Base-by-base conservation (phyloP, 2,113 vertebrate genomes). In the Brachyhypopomus occidentalis region DNA sequence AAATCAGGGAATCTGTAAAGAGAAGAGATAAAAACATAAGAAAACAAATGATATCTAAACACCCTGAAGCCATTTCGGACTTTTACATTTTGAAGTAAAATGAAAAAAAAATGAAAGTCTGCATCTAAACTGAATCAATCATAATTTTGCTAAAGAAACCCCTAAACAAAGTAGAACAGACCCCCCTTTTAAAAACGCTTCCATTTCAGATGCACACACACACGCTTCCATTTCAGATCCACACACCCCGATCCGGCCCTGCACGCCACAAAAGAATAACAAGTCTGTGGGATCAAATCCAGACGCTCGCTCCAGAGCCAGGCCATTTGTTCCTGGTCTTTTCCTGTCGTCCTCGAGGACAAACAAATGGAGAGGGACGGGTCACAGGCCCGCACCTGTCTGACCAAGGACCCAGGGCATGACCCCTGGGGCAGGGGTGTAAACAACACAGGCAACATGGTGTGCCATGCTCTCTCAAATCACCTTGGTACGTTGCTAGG, bases 1-100 rank as follows among this genome's bases (percentile, higher is more conserved):
- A 89, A 87, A 89, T 76, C 19, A 84, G 77, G 86, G 84, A 80
- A 87, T 91, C 92, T 93, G 88, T 75, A 71, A 77, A 80, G 78
- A 89, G 79, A 88, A 71, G 77, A 88, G 6, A 87, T 36, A 71
- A 75, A 17, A 70, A 48, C 1, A 30, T 88, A 85, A 88, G 66
- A 52, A 38, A 41, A 52, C 45, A 14, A 8, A 52, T 2, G 9
- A 11, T 52, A 9, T 48, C 11, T 48, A 9, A 48, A 9, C 41
- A 48, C 41, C 4, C 41, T 48, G 9, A 48, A 67, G 64, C 7
- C 34, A 19, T 67, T 67, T 20, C 19, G 66, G n/a, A 70, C 19
- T 34, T 36, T 14, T 52, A 14, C 56, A 69, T 27, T 69, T 72
- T 52, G 12, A 52, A 41, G 80, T 41, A n/a, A n/a, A n/a, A n/a